Evolutionary conservation across 1,140 invertebrate species (phyloP).

Genomic region (Polypedilum vanderplanki): DNA sequence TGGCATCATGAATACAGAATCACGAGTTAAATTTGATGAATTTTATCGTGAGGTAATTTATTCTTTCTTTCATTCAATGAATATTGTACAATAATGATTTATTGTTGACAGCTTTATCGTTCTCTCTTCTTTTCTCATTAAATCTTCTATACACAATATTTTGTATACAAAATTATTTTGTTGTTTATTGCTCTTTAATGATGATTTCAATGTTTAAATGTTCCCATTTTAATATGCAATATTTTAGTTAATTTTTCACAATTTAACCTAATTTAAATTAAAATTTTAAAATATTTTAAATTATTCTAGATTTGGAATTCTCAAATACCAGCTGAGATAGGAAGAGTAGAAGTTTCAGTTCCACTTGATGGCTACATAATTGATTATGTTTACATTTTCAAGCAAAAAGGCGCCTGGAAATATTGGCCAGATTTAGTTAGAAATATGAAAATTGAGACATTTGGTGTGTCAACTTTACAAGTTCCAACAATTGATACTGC

Average conservation of each 20-base stretch:
- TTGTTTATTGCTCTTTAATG: conserved; percentile 37
- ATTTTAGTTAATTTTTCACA: no score
- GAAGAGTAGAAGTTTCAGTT: conserved; percentile 62
- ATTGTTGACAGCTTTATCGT: conserved; percentile 22
- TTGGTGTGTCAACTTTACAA: conserved; percentile 39
- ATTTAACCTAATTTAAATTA: no score
- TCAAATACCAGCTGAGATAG: conserved; percentile 57
- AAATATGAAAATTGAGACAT: conserved; percentile 40
- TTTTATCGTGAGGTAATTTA: conserved; percentile 46
- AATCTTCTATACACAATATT: background rate
- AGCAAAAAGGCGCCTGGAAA: conserved; percentile 72
- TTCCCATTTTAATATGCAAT: no score
- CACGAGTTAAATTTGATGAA: conserved; percentile 66
- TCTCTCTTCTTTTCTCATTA: background rate
- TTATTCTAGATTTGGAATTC: conserved; percentile 52
- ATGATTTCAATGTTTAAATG: no score
- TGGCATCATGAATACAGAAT: conserved; percentile 65
- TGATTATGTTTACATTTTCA: conserved; percentile 72
- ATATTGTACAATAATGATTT: background rate
- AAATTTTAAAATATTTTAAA: no score
- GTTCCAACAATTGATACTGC: conserved; percentile 80
- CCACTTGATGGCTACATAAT: conserved; percentile 67
- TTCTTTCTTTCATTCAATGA: conserved; percentile 31
- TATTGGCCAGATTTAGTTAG: conserved; percentile 58
- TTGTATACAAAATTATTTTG: background rate